Evolutionary conservation across 2,797 vertebrate species (phyloP), one percentile per base, ranked within the genome.

Genomic region (Artibeus jamaicensis): DNA sequence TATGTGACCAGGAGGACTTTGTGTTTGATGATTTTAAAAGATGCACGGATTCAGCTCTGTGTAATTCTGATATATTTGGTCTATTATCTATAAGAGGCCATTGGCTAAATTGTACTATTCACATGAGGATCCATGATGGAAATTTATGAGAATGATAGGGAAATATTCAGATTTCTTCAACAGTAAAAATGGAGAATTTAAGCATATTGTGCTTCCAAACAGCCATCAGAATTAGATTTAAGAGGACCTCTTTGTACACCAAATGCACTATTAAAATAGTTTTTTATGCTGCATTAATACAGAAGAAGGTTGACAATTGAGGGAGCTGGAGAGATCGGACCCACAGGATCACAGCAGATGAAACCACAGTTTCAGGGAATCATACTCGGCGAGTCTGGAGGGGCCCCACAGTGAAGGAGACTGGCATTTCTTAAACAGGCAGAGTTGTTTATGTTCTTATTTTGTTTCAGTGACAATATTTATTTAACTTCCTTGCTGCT

Each of bases 31-130:
- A 94, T 97, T 98, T 97, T 97, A 97, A 97, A 98, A 98, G 98
- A 98, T 97, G 97, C 19, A 94, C 88, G 85, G 96, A 96, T 96
- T 96, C 95, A 79, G 93, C 46, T 85, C 95, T 97, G 96, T 94
- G 98, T 97, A 98, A 98, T 98, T 97, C 98, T 98, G 97, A 97
- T 98, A 94, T 97, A 98, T 98, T 98, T 97, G 98, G 96, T 86
- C 97, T 96, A 98, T 98, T 98, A 98, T 93, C 96, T 95, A 67
- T 93, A 97, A 98, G 97, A 98, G 96, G 93, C 96, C 94, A 96
- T 98, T 98, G 98, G 98, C 98, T 98, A 97, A 18, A 2, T 93
- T 98, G 85, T 95, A 73, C 73, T 97, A 94, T 94, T 98, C 96
- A 92, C 97, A 96, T 93, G 90, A 97, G 94, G 44, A 91, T 94